Conservation (phyloP, 1,140 invertebrate species). For the Eubasilissa regina region DNA sequence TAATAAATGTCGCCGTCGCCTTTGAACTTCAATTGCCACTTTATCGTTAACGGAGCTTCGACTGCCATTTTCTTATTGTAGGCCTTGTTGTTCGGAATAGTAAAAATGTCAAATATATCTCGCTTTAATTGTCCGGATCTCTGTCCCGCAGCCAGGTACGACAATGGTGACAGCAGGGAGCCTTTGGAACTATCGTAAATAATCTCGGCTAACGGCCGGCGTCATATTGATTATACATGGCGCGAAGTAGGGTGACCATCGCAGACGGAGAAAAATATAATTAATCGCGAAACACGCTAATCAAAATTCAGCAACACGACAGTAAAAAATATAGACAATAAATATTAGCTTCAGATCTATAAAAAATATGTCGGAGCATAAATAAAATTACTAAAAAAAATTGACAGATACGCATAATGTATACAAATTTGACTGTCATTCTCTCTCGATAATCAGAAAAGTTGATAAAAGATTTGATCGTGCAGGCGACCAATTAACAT, state of each 20-base stretch:
- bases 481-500: no score
- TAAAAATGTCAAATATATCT: conserved; percentile 59
- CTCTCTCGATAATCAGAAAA: no score
- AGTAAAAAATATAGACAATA: no score
- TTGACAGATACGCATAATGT: no score
- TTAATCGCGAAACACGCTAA: no score
- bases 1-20: conserved; percentile 52
- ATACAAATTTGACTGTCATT: no score
- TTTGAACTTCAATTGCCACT: conserved; percentile 55
- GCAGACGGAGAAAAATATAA: no score
- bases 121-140: conserved; percentile 51
- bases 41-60: conserved; percentile 48
- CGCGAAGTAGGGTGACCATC: conserved; percentile 24
- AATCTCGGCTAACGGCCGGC: conserved; percentile 29
- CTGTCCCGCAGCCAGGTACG: conserved; percentile 32
- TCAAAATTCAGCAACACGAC: no score
- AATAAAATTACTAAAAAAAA: no score
- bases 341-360: no score
- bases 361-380: no score
- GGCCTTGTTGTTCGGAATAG: conserved; percentile 53
- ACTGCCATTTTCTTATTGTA: conserved; percentile 48
- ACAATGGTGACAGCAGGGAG: conserved; percentile 42
- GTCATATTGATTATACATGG: conserved; percentile 3
- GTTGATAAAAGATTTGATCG: no score
- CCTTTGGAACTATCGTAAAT: conserved; percentile 35